phyloP scores from a whole-genome alignment of 92 coral and sea anemone genomes.

The Bergia puertoricense region DNA sequence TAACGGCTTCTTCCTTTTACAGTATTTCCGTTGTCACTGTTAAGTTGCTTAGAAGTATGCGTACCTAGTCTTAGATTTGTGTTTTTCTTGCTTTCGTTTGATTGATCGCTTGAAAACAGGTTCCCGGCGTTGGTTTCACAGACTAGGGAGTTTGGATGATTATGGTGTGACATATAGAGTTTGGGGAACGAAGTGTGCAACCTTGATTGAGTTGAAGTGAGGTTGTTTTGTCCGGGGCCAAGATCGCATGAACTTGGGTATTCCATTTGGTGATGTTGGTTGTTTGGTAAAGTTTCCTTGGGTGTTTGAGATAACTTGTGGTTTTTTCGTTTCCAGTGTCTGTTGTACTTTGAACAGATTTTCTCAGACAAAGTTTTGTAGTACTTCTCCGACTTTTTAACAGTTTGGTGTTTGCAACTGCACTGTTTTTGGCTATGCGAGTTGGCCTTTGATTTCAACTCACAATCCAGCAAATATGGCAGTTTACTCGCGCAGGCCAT shows the following conservation, averaged over 20 bases:
- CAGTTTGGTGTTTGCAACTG: not conserved
- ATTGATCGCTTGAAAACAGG: not conserved
- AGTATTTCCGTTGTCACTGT: not conserved
- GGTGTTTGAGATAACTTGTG: not conserved
- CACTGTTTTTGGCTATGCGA: not conserved
- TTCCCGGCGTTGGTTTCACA: not conserved
- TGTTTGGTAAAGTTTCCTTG: not conserved
- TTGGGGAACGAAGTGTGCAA: not conserved
- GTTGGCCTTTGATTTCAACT: not conserved
- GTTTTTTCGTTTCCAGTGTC: not conserved
- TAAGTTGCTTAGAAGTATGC: not conserved
- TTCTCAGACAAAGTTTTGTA: not conserved
- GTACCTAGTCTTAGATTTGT: not conserved
- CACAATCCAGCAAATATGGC: not conserved
- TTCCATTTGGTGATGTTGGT: not conserved
- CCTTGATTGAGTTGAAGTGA: not conserved
- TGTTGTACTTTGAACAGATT: constrained; percentile 9
- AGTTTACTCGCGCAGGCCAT: not conserved
- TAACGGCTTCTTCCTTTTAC: not conserved
- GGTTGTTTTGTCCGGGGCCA: not conserved
- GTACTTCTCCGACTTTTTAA: not conserved
- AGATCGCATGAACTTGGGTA: not conserved
- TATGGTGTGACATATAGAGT: not conserved
- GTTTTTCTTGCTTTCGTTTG: not conserved
- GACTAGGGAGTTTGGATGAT: not conserved